Evolutionary conservation across 2,888 invertebrate genomes (phyloP).

Genomic region (Agrotis ipsilon): DNA sequence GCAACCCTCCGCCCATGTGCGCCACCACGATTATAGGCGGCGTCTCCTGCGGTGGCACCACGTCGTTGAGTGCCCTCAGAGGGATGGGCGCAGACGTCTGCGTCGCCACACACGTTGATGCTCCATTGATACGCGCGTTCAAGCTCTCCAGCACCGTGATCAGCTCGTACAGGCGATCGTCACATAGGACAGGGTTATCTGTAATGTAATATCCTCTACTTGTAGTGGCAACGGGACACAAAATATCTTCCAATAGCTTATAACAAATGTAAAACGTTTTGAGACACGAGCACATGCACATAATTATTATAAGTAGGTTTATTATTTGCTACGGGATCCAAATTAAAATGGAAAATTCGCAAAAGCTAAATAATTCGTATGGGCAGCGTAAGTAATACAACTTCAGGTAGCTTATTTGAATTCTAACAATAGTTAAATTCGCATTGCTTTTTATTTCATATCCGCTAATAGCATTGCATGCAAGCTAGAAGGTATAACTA

Average conservation of each 20-base stretch:
- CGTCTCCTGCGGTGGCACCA: slow-evolving; percentile 74
- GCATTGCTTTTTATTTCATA: slow-evolving; percentile 44
- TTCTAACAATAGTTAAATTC: slow-evolving; percentile 40
- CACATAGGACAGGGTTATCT: slow-evolving; percentile 96
- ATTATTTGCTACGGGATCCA: background rate
- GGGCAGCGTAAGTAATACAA: slow-evolving; percentile 20
- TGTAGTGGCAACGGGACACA: slow-evolving; percentile 24
- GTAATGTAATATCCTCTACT: slow-evolving; percentile 73
- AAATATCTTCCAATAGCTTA: slow-evolving; percentile 10
- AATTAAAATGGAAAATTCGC: slow-evolving; percentile 40
- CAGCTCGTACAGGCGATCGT: slow-evolving; percentile 93
- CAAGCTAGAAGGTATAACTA: slow-evolving; percentile 1
- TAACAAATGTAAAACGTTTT: background rate
- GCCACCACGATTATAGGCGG: slow-evolving; percentile 80
- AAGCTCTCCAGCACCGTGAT: slow-evolving; percentile 93
- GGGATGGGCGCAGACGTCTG: slow-evolving; percentile 80
- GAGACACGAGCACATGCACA: slow-evolving; percentile 4
- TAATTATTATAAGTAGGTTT: background rate
- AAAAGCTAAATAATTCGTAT: slow-evolving; percentile 41
- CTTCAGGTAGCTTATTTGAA: background rate
- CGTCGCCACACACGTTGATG: slow-evolving; percentile 89
- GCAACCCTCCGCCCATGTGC: slow-evolving; percentile 72
- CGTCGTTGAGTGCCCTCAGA: slow-evolving; percentile 83
- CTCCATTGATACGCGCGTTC: slow-evolving; percentile 94
- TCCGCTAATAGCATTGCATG: background rate